Evolutionary conservation across 2,888 invertebrate species (phyloP).

Genomic region (Macropis europaea): DNA sequence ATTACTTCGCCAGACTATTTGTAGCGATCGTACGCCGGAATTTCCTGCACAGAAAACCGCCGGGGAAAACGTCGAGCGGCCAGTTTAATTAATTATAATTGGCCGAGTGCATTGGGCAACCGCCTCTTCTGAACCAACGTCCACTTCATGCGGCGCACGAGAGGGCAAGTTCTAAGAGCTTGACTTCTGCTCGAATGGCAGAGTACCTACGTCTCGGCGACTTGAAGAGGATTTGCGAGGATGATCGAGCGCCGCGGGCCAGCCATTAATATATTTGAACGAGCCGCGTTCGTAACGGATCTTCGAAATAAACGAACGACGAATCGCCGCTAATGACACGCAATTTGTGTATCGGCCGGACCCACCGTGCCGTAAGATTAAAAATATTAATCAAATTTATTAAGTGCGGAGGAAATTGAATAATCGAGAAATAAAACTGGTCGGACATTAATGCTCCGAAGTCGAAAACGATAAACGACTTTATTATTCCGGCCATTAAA

Average conservation of each 20-base stretch:
- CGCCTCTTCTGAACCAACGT: conserved; percentile 46
- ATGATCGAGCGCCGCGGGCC: conserved; percentile 55
- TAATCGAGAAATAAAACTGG: neutral
- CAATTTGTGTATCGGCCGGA: conserved; percentile 6
- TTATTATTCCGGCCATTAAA: conserved; percentile 25
- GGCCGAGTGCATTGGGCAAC: conserved; percentile 53
- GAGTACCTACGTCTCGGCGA: conserved; percentile 41
- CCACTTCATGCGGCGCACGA: conserved; percentile 54
- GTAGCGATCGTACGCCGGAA: conserved; percentile 32
- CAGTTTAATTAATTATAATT: conserved; percentile 64
- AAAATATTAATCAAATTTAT: conserved; percentile 16
- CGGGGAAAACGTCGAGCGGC: conserved; percentile 37
- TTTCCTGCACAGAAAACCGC: conserved; percentile 47
- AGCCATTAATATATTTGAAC: conserved; percentile 56
- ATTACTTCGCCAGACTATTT: conserved; percentile 6
- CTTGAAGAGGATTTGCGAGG: conserved; percentile 53
- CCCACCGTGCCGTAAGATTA: neutral
- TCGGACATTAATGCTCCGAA: neutral
- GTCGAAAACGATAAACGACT: conserved; percentile 16
- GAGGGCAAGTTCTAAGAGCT: conserved; percentile 46
- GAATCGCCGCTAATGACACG: conserved; percentile 47
- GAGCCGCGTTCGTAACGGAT: conserved; percentile 26
- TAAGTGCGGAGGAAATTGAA: conserved; percentile 4
- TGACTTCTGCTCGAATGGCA: conserved; percentile 53
- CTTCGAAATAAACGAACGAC: conserved; percentile 52